These are phyloP conservation scores for Copidosoma aretas DNA, from an alignment of 2,888 invertebrate genomes.

Conservation along the genomic window DNA sequence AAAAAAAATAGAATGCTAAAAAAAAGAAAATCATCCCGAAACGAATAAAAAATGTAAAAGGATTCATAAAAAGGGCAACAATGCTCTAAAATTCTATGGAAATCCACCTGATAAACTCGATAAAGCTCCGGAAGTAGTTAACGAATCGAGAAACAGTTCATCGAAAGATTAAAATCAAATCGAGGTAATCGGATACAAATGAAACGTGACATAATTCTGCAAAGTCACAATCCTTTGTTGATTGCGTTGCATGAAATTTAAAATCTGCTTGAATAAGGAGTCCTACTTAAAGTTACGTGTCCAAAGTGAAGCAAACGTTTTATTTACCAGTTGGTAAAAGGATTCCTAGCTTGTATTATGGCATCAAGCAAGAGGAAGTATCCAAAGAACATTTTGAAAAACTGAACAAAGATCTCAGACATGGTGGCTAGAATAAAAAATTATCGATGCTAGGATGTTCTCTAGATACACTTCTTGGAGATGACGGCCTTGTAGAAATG, in stretches of 20 bases:
- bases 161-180: not conserved
- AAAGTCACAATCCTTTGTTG: slow-evolving; percentile 35
- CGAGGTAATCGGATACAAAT: slow-evolving; percentile 17
- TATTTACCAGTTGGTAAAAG: slow-evolving; percentile 13
- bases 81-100: slow-evolving; percentile 1
- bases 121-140: slow-evolving; percentile 21
- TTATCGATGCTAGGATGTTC: slow-evolving; percentile 33
- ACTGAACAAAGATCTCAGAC: slow-evolving; percentile 18
- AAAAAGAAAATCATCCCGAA: too few species aligned
- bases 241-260: slow-evolving; percentile 39
- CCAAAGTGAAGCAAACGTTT: slow-evolving; percentile 35
- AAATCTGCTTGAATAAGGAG: slow-evolving; percentile 27
- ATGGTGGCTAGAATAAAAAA: slow-evolving; percentile 34
- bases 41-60: not conserved
- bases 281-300: slow-evolving; percentile 32
- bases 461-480: slow-evolving; percentile 40
- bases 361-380: slow-evolving; percentile 36
- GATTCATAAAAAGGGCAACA: not conserved
- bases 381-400: slow-evolving; percentile 20
- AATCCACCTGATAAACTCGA: not conserved
- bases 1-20: slow-evolving; percentile 1
- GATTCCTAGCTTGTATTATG: slow-evolving; percentile 22
- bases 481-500: slow-evolving; percentile 41
- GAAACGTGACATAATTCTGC: slow-evolving; percentile 34
- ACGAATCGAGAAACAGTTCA: not conserved